Evolutionary conservation across 2,797 vertebrate genomes (phyloP).

Genomic region (Epinephelus awoara): DNA sequence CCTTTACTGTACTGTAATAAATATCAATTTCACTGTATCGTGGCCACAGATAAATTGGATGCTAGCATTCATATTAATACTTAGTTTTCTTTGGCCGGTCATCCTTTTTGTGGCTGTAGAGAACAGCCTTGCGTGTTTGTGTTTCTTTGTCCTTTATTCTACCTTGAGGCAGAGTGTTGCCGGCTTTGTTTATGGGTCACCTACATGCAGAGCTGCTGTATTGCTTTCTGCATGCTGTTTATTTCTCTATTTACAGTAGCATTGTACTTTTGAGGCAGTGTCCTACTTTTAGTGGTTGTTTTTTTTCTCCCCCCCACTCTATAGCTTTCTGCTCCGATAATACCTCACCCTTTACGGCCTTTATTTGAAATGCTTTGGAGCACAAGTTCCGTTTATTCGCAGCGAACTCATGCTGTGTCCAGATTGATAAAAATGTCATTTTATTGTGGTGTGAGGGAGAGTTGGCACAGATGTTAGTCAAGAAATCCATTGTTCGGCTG

Average conservation of each 20-base stretch:
- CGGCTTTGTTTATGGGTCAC: slow-evolving; percentile 83
- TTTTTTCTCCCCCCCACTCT: background rate
- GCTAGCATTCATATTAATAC: slow-evolving; percentile 34
- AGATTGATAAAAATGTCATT: slow-evolving; percentile 49
- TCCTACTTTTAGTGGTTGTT: slow-evolving; percentile 63
- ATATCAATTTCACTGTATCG: slow-evolving; percentile 20
- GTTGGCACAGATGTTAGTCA: slow-evolving; percentile 31
- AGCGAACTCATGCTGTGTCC: slow-evolving; percentile 19
- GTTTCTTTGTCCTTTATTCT: slow-evolving; percentile 71
- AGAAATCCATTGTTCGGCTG: slow-evolving; percentile 48
- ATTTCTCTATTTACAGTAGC: slow-evolving; percentile 71
- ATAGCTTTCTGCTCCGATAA: slow-evolving; percentile 28
- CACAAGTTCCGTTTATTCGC: slow-evolving; percentile 21
- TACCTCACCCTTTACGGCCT: slow-evolving; percentile 25
- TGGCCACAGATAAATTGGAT: slow-evolving; percentile 18
- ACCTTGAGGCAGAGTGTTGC: slow-evolving; percentile 76
- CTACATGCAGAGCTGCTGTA: slow-evolving; percentile 71
- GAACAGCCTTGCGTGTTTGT: slow-evolving; percentile 47
- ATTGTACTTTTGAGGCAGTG: slow-evolving; percentile 63
- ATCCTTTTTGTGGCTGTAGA: slow-evolving; percentile 33
- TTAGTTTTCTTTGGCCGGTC: slow-evolving; percentile 34
- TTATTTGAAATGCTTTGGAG: slow-evolving; percentile 48
- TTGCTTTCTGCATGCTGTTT: slow-evolving; percentile 66
- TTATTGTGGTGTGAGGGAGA: slow-evolving; percentile 32
- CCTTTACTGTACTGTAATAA: slow-evolving; percentile 1